phyloP scores from a whole-genome alignment of 2,113 vertebrate genomes.

The Elephas maximus region DNA sequence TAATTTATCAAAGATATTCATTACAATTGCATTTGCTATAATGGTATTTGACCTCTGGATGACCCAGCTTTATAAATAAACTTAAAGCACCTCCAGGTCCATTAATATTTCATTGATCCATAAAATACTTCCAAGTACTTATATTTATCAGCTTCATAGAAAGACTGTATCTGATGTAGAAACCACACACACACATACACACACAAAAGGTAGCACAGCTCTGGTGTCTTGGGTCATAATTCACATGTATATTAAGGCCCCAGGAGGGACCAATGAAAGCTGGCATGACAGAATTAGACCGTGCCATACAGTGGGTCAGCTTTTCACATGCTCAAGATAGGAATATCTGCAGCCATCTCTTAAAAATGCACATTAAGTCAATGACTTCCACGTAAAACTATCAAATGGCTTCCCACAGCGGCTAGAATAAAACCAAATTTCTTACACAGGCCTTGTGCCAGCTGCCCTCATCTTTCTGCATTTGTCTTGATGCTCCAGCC shows the following conservation, averaged over 20 bases:
- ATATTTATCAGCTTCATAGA: conserved; percentile 73
- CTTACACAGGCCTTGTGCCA: background rate
- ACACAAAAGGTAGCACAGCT: background rate
- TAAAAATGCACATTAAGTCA: background rate
- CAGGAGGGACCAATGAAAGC: conserved; percentile 28
- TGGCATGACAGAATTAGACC: conserved; percentile 46
- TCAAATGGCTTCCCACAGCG: background rate
- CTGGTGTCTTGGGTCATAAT: conserved; percentile 4
- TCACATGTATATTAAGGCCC: conserved; percentile 39
- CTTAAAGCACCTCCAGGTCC: conserved; percentile 69
- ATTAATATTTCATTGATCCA: conserved; percentile 84
- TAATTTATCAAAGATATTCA: conserved; percentile 80
- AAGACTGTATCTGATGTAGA: conserved; percentile 20
- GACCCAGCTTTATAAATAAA: conserved; percentile 80
- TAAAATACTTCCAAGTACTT: conserved; percentile 76
- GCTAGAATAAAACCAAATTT: background rate
- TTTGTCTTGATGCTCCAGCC: background rate
- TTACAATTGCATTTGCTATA: conserved; percentile 74
- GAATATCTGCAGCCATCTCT: background rate
- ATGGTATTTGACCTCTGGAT: conserved; percentile 75
- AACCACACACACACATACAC: background rate
- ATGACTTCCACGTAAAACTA: background rate
- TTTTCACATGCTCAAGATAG: background rate
- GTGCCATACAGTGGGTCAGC: background rate
- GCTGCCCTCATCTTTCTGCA: background rate